A percentile compares a stretch with the other conserved stretches of the same genome.
Evolutionary conservation across 1,140 invertebrate genomes (phyloP).

Genomic region (Xylocopa sonorina): DNA sequence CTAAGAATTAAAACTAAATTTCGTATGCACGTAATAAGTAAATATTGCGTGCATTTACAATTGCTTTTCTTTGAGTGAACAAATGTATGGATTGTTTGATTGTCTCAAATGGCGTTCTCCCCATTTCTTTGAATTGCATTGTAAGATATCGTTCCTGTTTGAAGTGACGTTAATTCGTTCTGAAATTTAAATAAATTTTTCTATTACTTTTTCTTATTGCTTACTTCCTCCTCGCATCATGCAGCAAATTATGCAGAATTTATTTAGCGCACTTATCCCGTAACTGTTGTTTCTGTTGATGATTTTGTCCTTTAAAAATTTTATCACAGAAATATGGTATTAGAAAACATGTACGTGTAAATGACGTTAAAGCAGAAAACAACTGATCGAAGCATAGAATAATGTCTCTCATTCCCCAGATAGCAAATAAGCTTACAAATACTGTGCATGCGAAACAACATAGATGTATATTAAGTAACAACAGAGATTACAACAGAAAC

Average conservation of each 20-base stretch:
- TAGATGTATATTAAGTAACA: neutral
- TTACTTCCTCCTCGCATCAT: too few species aligned
- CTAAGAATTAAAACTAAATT: neutral
- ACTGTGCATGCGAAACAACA: neutral
- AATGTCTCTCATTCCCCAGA: neutral
- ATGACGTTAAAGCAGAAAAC: neutral
- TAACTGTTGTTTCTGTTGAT: neutral
- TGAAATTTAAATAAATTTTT: conserved; percentile 30
- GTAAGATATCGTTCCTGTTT: conserved; percentile 6
- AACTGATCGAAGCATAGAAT: neutral
- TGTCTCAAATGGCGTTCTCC: neutral
- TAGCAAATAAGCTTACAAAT: neutral
- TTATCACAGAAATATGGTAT: neutral
- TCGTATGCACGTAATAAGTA: neutral
- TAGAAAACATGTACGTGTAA: neutral
- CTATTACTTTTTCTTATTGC: neutral
- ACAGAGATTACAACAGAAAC: too few species aligned
- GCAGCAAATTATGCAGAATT: neutral
- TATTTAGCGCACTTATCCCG: neutral
- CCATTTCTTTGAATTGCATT: conserved; percentile 11
- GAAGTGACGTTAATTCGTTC: conserved; percentile 32
- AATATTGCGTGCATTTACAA: neutral
- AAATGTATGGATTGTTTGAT: too few species aligned
- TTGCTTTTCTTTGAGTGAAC: neutral
- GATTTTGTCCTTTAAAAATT: too few species aligned